Evolutionary conservation across 64 coral and sea anemone species (phyloP), one percentile per base, ranked within the genome.

Genomic region (Dendrophyllia cribrosa): DNA sequence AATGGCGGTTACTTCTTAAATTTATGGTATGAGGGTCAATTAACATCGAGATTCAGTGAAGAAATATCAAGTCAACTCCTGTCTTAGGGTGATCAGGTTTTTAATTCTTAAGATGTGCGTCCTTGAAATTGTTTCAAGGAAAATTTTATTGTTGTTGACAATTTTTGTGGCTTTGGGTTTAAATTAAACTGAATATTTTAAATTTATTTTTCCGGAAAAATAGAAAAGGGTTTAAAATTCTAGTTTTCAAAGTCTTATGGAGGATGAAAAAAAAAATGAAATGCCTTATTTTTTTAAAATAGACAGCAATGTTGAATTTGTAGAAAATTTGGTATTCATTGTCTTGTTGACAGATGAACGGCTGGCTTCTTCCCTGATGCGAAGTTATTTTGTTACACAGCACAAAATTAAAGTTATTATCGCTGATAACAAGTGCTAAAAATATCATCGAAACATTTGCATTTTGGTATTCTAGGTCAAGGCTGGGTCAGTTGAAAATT

Each of bases 401-500:
- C 2, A 4, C 5, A 67, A 48, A 20, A 67, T 19, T 64, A 51
- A 84, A 49, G 10, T 51, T 84, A 51, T 51, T 84, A 67, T 68
- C 47, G 58, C 11, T 23, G 61, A 84, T 15, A 20, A 84, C 17
- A 48, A 48, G 3, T 6, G 43, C 80, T 84, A 84, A 84, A 84
- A 84, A 84, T 84, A 84, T 48, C 61, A 64, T 24, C 19, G 66
- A 83, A 79, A 65, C 17, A 83, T 21, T 84, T 84, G 16, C 60
- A 66, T 66, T 46, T 48, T 82, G 0, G n/a, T 43, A 65, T 65
- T 63, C 77, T 60, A 59, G 56, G 53, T 25, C 55, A 60, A 70
- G 3, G 77, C 7, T 13, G 25, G 22, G 51, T 58, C 51, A 53
- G 4, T 43, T 20, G 15, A 75, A 75, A 50, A 14, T 48, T 75